A percentile compares a stretch with the other conserved stretches of the same genome.
Conservation (phyloP, 2,888 invertebrate species). For the Lacanobia wlatinum region DNA sequence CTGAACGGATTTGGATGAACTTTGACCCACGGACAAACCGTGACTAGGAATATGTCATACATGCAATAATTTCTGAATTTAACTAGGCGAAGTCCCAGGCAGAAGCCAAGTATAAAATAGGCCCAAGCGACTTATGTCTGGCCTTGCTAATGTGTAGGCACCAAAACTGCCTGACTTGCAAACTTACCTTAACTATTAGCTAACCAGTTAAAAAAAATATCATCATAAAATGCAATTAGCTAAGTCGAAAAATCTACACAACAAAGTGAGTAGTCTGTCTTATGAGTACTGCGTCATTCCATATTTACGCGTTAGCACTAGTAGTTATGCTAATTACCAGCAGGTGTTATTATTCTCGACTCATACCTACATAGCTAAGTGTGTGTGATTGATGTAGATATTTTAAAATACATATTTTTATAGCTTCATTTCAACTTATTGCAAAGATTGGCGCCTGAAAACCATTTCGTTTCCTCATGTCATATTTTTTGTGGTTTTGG, state of each 20-base stretch:
- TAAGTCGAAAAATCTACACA: conserved; percentile 9
- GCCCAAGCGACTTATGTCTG: too few species aligned
- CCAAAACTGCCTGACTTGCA: not conserved
- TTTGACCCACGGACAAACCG: too few species aligned
- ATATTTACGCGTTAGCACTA: conserved; percentile 31
- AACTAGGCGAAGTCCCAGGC: too few species aligned
- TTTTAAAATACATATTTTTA: conserved; percentile 17
- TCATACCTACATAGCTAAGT: not conserved
- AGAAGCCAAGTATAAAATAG: not conserved
- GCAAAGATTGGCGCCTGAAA: not conserved
- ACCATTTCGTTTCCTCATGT: not conserved
- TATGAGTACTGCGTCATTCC: conserved; percentile 28
- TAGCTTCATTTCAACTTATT: not conserved
- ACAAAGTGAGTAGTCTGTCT: not conserved
- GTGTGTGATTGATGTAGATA: not conserved
- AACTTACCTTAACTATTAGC: not conserved
- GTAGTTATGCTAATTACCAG: conserved; percentile 45
- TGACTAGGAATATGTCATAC: too few species aligned
- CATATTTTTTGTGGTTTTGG: not conserved
- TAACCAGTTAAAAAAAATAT: not conserved
- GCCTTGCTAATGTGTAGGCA: not conserved
- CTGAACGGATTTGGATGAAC: too few species aligned
- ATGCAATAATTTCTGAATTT: too few species aligned
- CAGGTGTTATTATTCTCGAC: conserved; percentile 30
- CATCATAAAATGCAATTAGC: not conserved